phyloP scores from a whole-genome alignment of 2,888 invertebrate genomes.

The Pyrocoelia pectoralis region DNA sequence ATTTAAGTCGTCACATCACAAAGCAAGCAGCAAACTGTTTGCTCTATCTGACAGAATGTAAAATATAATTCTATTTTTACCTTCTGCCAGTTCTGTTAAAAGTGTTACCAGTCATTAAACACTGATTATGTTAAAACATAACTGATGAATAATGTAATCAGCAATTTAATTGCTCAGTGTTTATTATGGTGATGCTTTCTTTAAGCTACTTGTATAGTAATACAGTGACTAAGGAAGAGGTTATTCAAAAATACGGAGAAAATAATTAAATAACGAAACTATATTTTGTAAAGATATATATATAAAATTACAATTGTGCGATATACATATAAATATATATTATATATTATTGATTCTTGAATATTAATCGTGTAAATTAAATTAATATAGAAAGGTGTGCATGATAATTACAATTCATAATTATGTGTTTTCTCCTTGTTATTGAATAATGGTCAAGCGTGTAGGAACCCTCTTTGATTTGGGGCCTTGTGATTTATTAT shows the following conservation, averaged over 20 bases:
- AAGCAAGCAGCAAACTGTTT: constrained; percentile 56
- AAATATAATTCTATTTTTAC: constrained; percentile 39
- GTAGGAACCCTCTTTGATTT: constrained; percentile 44
- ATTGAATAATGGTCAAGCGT: constrained; percentile 56
- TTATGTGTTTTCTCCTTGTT: constrained; percentile 58
- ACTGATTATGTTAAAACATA: constrained; percentile 26
- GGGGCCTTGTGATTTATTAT: constrained; percentile 46
- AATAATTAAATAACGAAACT: constrained; percentile 53
- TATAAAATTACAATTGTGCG: constrained; percentile 50
- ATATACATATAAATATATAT: constrained; percentile 16
- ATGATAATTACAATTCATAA: constrained; percentile 53
- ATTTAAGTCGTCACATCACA: constrained; percentile 65
- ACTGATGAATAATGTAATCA: constrained; percentile 17
- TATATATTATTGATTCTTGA: constrained; percentile 51
- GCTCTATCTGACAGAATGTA: constrained; percentile 50
- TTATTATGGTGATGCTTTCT: constrained; percentile 25
- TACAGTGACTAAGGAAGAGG: constrained; percentile 59
- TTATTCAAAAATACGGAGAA: constrained; percentile 60
- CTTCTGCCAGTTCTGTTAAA: constrained; percentile 45
- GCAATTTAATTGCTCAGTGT: constrained; percentile 31
- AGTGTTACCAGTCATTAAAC: constrained; percentile 37
- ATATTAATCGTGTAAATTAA: constrained; percentile 44
- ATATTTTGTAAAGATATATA: constrained; percentile 60
- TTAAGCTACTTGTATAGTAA: constrained; percentile 57
- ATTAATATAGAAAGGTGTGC: constrained; percentile 53